These are phyloP conservation scores for Bucco capensis DNA, from an alignment of 2,113 vertebrate species.

Conservation along the genomic window DNA sequence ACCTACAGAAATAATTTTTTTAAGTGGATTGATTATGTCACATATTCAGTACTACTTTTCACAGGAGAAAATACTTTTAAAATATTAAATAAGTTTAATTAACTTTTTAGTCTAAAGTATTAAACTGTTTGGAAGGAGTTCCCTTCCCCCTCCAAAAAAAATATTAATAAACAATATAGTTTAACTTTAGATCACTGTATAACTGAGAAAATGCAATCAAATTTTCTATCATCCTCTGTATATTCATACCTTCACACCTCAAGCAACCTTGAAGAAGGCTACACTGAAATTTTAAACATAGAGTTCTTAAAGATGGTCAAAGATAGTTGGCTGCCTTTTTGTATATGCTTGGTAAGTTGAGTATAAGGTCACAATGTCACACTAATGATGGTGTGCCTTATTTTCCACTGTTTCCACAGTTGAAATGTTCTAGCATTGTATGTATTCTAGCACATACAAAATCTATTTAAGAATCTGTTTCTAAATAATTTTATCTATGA, in stretches of 20 bases:
- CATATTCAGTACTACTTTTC: background rate
- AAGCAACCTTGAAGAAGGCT: background rate
- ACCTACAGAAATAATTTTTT: background rate
- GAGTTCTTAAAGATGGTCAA: background rate
- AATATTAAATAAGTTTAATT: background rate
- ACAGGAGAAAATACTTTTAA: background rate
- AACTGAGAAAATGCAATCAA: background rate
- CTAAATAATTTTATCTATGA: background rate
- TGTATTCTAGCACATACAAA: background rate
- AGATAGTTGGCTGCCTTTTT: background rate
- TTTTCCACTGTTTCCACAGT: background rate
- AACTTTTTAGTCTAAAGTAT: background rate
- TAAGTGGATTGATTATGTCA: background rate
- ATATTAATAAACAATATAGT: no score
- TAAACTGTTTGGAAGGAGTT: background rate
- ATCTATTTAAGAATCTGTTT: background rate
- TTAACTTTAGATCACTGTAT: background rate
- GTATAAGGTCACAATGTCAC: background rate
- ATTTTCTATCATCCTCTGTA: background rate
- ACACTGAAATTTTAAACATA: background rate
- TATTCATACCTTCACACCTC: rapidly evolving
- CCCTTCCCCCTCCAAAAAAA: no score
- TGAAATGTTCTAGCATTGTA: background rate
- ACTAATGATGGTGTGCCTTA: background rate
- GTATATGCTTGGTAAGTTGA: background rate